These are phyloP conservation scores for Drosophila mojavensis DNA, from an alignment of 1,140 invertebrate species.

Conservation along the genomic window DNA sequence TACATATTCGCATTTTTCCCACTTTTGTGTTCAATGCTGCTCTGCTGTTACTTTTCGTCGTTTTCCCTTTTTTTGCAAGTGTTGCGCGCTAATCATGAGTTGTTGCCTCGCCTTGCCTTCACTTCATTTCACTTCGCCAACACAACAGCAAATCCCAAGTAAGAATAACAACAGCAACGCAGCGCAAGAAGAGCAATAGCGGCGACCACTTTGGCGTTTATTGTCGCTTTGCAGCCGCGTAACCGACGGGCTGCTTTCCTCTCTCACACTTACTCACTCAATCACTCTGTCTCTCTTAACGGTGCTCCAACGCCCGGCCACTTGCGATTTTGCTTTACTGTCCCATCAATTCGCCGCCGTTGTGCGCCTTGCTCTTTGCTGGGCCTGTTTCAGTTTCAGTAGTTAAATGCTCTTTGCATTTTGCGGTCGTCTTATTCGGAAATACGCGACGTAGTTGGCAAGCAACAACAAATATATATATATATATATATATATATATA, in stretches of 20 bases:
- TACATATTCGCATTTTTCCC: constrained; percentile 26
- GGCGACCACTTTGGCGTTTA: constrained; percentile 24
- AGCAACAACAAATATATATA: constrained; percentile 29
- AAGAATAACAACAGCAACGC: constrained; percentile 20
- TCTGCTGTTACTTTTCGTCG: constrained; percentile 9
- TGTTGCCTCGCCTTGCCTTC: constrained; percentile 20
- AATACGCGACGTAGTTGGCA: constrained; percentile 70
- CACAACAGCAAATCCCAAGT: constrained; percentile 14
- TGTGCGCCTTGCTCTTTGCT: constrained; percentile 48
- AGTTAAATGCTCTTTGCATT: constrained; percentile 77
- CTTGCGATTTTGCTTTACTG: constrained; percentile 39
- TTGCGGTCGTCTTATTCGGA: constrained; percentile 75
- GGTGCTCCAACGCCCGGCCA: constrained; percentile 34
- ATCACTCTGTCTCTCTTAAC: constrained; percentile 21
- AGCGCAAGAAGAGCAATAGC: not conserved
- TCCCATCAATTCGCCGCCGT: constrained; percentile 29
- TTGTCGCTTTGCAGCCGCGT: constrained; percentile 47
- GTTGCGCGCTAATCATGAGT: constrained; percentile 47
- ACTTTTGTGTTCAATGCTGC: constrained; percentile 14
- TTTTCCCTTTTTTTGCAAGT: constrained; percentile 33
- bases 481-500: not conserved
- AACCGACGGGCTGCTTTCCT: constrained; percentile 23
- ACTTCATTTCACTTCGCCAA: constrained; percentile 27
- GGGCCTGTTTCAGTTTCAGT: constrained; percentile 60
- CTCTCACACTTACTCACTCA: constrained; percentile 3